Conservation (phyloP, 2,797 vertebrate species). For the Threskiornis aethiopicus region DNA sequence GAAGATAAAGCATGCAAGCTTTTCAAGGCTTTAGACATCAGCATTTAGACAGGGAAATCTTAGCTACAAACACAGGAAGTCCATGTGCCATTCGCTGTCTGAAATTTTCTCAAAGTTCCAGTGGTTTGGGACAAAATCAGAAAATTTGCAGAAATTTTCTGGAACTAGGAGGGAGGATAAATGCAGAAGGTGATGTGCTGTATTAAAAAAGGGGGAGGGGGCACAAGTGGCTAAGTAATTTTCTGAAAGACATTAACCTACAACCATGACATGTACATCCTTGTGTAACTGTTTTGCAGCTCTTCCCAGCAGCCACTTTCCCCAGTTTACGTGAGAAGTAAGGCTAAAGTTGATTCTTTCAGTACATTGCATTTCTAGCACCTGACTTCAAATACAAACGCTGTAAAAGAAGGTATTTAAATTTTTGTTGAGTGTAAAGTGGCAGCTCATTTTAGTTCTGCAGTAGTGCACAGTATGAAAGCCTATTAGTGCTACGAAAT, state of each 20-base stretch:
- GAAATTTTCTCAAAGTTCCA: neutral
- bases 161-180: neutral
- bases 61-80: neutral
- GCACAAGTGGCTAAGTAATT: neutral
- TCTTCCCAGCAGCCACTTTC: neutral
- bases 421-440: neutral
- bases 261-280: neutral
- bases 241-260: neutral
- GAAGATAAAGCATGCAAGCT: neutral
- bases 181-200: neutral
- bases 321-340: neutral
- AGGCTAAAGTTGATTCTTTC: neutral
- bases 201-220: neutral
- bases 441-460: neutral
- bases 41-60: neutral
- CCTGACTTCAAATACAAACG: neutral
- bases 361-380: neutral
- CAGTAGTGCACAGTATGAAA: neutral
- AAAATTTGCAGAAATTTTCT: neutral
- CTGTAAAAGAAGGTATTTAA: neutral
- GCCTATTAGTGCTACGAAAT: neutral
- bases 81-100: fast-evolving
- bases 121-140: neutral
- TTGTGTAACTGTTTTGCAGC: neutral
- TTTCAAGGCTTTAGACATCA: neutral